Base-by-base conservation (phyloP, 1,140 invertebrate species). In the Gonatopus flavifemur region DNA sequence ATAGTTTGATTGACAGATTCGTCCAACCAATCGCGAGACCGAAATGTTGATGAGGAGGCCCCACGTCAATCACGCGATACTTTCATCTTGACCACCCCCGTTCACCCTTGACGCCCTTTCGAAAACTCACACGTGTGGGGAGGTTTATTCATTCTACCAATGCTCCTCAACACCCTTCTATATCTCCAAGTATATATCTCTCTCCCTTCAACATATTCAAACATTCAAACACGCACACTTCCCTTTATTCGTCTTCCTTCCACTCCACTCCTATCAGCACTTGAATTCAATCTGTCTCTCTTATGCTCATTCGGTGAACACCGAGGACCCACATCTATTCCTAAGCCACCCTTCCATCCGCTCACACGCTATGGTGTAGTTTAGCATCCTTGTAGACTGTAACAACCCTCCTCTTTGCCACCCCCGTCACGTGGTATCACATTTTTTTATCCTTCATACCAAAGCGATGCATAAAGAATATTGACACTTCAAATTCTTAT, bases 1-100 rank as follows among this genome's bases (percentile, higher is more conserved):
- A 52, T 38, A 49, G 56, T 64, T 69, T 78, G 76, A 79, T 77
- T 76, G 77, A 79, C 77, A 78, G 75, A 62, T 72, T 64, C 62
- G 74, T 72, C 68, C 71, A 71, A 66, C 76, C 77, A 78, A 78
- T 78, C 71, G 70, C 65, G 62, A 69, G 67, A 67, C 66, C 62
- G 67, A 74, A 78, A 77, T 76, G 69, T 68, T 76, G 75, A 79
- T 78, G 76, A 78, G 76, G 73, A n/a, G n/a, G n/a, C n/a, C 67
- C 69, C 72, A 62, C 68, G 76, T 79, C 77, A 76, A 77, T 79
- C 76, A 77, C 66, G 66, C 66, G 52, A 60, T 55, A 64, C 59
- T 66, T 70, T 65, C 54, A 60, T 68, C 67, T 69, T 55, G 43
- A 52, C 54, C 33, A 31, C 32, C 35, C 38, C 39, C 50, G 25